These are phyloP conservation scores for Psittacula cyanocephala DNA, from an alignment of 2,113 vertebrate species.

Conservation along the genomic window DNA sequence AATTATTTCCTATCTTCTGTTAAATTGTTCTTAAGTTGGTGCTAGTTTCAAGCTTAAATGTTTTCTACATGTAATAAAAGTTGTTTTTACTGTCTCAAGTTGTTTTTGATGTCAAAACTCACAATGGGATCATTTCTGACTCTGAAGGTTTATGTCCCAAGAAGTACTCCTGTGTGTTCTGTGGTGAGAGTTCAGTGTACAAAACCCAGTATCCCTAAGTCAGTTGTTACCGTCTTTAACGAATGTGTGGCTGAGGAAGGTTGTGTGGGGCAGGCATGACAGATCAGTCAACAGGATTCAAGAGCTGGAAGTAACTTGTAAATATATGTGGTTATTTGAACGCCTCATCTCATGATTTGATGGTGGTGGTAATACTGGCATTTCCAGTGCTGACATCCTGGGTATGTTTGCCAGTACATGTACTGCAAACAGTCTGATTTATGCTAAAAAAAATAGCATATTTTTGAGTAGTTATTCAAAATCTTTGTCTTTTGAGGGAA, in stretches of 20 bases:
- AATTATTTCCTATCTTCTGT: background rate
- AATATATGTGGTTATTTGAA: background rate
- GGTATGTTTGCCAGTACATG: accelerated
- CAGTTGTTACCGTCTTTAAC: background rate
- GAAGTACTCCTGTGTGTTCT: background rate
- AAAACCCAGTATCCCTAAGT: background rate
- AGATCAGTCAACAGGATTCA: background rate
- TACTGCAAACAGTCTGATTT: background rate
- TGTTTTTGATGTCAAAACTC: background rate
- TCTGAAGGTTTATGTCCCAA: background rate
- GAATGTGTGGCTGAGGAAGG: background rate
- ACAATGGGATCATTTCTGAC: background rate
- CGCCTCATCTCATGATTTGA: background rate
- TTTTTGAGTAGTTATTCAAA: background rate
- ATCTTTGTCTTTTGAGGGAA: background rate
- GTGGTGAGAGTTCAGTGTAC: background rate
- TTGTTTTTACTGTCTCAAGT: background rate
- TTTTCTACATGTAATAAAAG: background rate
- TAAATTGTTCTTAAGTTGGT: background rate
- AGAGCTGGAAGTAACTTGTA: background rate
- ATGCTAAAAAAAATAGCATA: background rate
- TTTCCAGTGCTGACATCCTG: background rate
- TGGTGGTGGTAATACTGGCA: background rate
- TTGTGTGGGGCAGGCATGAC: background rate
- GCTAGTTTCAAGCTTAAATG: background rate